A percentile compares a stretch with the other conserved stretches of the same genome.
Conservation (phyloP, 2,113 vertebrate genomes). For the Passer montanus region DNA sequence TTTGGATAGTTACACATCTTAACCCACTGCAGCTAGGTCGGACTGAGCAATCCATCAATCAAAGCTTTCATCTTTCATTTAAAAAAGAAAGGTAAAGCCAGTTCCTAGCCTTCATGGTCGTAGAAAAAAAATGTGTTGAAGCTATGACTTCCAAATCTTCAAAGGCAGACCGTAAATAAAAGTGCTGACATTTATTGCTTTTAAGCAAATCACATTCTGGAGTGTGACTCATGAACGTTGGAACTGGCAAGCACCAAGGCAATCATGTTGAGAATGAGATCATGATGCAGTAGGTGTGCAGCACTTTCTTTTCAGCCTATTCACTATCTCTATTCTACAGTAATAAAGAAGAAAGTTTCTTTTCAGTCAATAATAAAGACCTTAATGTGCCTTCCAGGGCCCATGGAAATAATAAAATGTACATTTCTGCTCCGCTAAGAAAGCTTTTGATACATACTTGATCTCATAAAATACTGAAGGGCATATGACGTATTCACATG, state of each 20-base stretch:
- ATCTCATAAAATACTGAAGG: slow-evolving; percentile 35
- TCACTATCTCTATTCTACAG: background rate
- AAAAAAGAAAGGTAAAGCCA: slow-evolving; percentile 20
- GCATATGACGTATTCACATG: background rate
- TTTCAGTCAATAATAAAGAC: slow-evolving; percentile 7
- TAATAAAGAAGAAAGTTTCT: slow-evolving; percentile 4
- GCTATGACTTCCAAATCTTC: slow-evolving; percentile 40
- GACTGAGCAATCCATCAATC: background rate
- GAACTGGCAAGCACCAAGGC: slow-evolving; percentile 2
- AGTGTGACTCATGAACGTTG: slow-evolving; percentile 49
- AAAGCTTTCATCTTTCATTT: slow-evolving; percentile 21
- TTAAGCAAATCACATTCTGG: slow-evolving; percentile 55
- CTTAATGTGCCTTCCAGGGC: background rate
- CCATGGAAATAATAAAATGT: slow-evolving; percentile 9
- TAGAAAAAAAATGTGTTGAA: background rate
- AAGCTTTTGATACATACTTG: slow-evolving; percentile 6
- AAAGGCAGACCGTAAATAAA: slow-evolving; percentile 47
- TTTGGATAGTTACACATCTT: background rate
- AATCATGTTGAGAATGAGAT: slow-evolving; percentile 63
- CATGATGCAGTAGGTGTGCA: slow-evolving; percentile 63
- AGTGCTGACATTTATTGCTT: slow-evolving; percentile 52
- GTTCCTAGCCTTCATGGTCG: background rate
- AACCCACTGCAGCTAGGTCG: background rate
- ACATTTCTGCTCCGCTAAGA: slow-evolving; percentile 2
- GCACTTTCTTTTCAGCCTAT: slow-evolving; percentile 39